A percentile compares a stretch with the other conserved stretches of the same genome.
Conservation (phyloP, 2,888 invertebrate species). For the Caprella mutica region DNA sequence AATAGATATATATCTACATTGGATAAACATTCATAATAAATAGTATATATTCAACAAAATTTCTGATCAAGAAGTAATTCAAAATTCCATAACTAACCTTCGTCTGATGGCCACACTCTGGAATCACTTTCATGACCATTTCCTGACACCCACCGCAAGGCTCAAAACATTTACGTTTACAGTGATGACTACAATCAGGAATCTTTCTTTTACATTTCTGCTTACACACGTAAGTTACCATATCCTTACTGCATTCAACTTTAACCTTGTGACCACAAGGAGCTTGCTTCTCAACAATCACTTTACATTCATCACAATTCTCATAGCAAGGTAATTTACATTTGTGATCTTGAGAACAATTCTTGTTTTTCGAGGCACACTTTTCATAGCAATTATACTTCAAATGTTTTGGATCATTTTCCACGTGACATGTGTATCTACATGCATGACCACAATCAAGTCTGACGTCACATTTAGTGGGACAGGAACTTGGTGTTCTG, state of each 20-base stretch:
- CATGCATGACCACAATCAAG: constrained; percentile 56
- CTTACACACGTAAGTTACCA: background rate
- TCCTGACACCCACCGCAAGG: constrained; percentile 38
- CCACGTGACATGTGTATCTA: constrained; percentile 47
- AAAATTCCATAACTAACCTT: no score
- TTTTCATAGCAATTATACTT: constrained; percentile 35
- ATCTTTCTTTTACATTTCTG: constrained; percentile 36
- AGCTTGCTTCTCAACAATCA: background rate
- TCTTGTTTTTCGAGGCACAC: constrained; percentile 4
- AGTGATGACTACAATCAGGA: constrained; percentile 38
- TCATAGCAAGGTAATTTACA: constrained; percentile 48
- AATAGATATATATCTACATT: no score
- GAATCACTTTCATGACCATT: constrained; percentile 34
- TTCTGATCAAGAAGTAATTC: no score
- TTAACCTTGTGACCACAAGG: constrained; percentile 47
- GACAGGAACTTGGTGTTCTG: constrained; percentile 40
- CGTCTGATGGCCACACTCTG: constrained; percentile 34
- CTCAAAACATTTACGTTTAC: constrained; percentile 35
- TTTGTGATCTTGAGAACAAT: constrained; percentile 43
- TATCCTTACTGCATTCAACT: constrained; percentile 41
- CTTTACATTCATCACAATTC: constrained; percentile 34
- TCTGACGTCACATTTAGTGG: constrained; percentile 45
- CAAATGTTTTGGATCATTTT: constrained; percentile 50
- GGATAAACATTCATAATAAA: no score
- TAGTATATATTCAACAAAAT: no score